Evolutionary conservation across 2,888 invertebrate species (phyloP).

Genomic region (Antheraea assamensis): DNA sequence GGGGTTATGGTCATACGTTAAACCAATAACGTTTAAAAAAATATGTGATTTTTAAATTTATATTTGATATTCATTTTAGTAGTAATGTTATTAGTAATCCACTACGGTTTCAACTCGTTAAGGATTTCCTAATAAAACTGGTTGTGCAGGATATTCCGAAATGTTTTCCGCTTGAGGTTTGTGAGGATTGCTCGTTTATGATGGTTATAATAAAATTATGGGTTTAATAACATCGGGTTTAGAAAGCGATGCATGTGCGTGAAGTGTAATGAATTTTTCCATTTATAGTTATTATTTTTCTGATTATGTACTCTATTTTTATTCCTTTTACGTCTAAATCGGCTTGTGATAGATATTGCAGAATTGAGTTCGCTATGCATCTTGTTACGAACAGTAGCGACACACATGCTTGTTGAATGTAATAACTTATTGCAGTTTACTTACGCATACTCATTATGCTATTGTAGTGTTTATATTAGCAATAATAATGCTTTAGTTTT

Average conservation of each 20-base stretch:
- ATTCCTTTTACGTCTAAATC: constrained; percentile 31
- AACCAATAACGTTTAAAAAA: too few species aligned
- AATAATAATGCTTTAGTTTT: too few species aligned
- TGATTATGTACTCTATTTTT: constrained; percentile 26
- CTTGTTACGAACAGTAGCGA: constrained; percentile 45
- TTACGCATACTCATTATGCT: not conserved
- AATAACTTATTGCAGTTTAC: not conserved
- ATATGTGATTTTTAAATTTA: not conserved
- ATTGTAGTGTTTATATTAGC: not conserved
- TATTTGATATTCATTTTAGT: not conserved
- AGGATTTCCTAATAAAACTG: constrained; percentile 19
- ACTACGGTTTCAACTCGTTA: not conserved
- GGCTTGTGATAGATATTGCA: constrained; percentile 21
- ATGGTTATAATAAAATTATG: constrained; percentile 41
- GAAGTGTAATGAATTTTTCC: constrained; percentile 46
- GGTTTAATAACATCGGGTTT: constrained; percentile 41
- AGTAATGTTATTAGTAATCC: not conserved
- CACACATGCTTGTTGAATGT: constrained; percentile 43
- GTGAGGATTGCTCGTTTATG: constrained; percentile 31
- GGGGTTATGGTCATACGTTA: not conserved
- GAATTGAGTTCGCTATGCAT: constrained; percentile 35
- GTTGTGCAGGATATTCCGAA: constrained; percentile 30
- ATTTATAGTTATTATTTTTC: constrained; percentile 35
- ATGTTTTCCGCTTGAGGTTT: constrained; percentile 29
- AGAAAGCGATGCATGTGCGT: constrained; percentile 60